These are phyloP conservation scores for Ecliptopera silaceata DNA, from an alignment of 2,888 invertebrate species.

Conservation along the genomic window DNA sequence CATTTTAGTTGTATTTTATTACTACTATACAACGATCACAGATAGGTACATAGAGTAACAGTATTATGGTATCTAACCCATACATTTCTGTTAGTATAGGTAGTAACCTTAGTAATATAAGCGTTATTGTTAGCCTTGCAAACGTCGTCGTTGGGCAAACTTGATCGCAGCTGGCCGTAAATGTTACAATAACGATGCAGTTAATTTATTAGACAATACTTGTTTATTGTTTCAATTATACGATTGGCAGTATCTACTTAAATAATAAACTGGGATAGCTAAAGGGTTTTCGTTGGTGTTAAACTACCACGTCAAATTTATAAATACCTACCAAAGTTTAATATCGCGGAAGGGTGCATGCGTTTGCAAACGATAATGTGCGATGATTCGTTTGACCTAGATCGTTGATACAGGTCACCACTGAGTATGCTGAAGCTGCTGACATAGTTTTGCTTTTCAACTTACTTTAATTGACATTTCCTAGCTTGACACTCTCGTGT, in stretches of 20 bases:
- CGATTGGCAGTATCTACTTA: neutral
- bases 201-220: no score
- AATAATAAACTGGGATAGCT: neutral
- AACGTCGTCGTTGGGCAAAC: neutral
- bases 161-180: neutral
- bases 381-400: conserved; percentile 72
- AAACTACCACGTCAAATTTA: neutral
- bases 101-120: neutral
- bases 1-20: no score
- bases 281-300: neutral
- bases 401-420: conserved; percentile 71
- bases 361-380: conserved; percentile 47
- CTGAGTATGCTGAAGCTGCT: conserved; percentile 45
- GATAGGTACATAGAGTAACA: no score
- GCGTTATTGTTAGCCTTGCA: neutral
- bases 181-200: neutral
- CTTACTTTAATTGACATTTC: conserved; percentile 62
- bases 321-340: neutral
- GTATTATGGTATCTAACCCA: no score
- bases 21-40: no score
- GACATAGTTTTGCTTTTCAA: conserved; percentile 52
- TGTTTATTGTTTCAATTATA: no score
- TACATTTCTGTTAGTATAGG: neutral
- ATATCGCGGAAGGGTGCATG: conserved; percentile 26
- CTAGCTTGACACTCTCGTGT: conserved; percentile 23